Base-by-base conservation (phyloP, 2,113 vertebrate genomes). In the Amia ocellicauda region DNA sequence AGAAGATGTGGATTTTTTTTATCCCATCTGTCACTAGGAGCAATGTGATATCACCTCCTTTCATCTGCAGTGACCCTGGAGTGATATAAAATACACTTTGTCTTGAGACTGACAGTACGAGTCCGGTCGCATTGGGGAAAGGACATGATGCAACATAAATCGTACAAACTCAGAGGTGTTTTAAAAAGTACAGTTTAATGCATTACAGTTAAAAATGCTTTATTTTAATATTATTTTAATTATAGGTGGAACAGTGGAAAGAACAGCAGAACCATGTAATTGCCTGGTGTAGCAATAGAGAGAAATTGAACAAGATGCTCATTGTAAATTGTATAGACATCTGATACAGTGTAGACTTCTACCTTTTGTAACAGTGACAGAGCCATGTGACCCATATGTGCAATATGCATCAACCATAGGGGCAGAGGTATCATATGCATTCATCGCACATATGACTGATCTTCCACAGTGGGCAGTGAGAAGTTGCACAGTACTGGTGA, bases 1-100 rank as follows among this genome's bases (percentile, higher is more conserved):
- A 74, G 71, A 80, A 76, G 70, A 69, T 67, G 63, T 65, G 74
- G 47, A 73, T 56, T 24, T n/a, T n/a, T 83, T 85, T 80, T 85
- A 71, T 80, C 20, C 2, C 17, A 27, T 57, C 27, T 7, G 17
- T 31, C 28, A 22, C 51, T 54, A 16, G 22, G 57, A 41, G 17
- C 13, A n/a, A 58, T 58, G 50, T 60, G 66, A 68, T 77, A 78
- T 79, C 72, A 71, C 76, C 64, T 70, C 73, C 60, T 78, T 77
- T 74, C 65, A 70, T 83, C 69, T 59, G 69, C 69, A 62, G 58
- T 71, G 64, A 68, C 74, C 77, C 65, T n/a, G 2, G 47, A 66
- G 71, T 80, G 74, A 77, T 70, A 72, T 62, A 65, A 73, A 63
- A 75, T 43, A 24, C 77, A 66, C 75, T 67, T 63, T 66, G 51